These are phyloP conservation scores for Hydraecia micacea DNA, from an alignment of 2,888 invertebrate species.

Conservation along the genomic window DNA sequence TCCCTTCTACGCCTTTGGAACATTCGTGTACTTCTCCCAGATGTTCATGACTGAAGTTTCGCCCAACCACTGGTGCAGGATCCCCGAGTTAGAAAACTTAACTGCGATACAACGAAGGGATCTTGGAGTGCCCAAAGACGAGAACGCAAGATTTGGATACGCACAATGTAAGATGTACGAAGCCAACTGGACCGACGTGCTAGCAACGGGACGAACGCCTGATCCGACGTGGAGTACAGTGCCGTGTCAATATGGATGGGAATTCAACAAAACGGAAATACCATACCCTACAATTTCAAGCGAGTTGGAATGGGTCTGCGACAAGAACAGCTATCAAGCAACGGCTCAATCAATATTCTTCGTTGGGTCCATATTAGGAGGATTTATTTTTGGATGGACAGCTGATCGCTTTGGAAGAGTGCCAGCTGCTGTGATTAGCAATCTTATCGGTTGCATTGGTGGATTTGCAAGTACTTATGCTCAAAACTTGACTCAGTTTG, in stretches of 20 bases:
- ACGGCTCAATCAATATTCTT: slow-evolving; percentile 80
- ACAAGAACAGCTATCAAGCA: slow-evolving; percentile 79
- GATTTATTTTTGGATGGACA: slow-evolving; percentile 78
- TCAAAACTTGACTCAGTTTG: slow-evolving; percentile 74
- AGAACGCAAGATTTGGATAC: slow-evolving; percentile 73
- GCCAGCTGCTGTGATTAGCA: slow-evolving; percentile 75
- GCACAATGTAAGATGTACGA: slow-evolving; percentile 75
- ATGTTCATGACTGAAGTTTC: slow-evolving; percentile 76
- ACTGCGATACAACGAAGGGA: slow-evolving; percentile 71
- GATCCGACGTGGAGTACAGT: slow-evolving; percentile 73
- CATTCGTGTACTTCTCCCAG: slow-evolving; percentile 73
- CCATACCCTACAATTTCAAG: slow-evolving; percentile 81
- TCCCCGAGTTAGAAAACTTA: slow-evolving; percentile 74
- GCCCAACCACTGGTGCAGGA: slow-evolving; percentile 76
- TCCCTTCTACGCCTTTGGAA: slow-evolving; percentile 75
- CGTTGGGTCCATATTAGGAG: slow-evolving; percentile 78
- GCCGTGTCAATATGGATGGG: slow-evolving; percentile 80
- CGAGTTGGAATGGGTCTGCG: slow-evolving; percentile 81
- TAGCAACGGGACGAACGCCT: slow-evolving; percentile 67
- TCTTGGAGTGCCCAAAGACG: slow-evolving; percentile 73
- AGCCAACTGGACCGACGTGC: slow-evolving; percentile 78
- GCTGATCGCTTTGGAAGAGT: slow-evolving; percentile 79
- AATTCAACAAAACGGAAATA: slow-evolving; percentile 79
- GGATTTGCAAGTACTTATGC: slow-evolving; percentile 76
- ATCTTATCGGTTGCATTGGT: slow-evolving; percentile 74